Conservation (phyloP, 2,113 vertebrate genomes). For the Synodontis membranacea region DNA sequence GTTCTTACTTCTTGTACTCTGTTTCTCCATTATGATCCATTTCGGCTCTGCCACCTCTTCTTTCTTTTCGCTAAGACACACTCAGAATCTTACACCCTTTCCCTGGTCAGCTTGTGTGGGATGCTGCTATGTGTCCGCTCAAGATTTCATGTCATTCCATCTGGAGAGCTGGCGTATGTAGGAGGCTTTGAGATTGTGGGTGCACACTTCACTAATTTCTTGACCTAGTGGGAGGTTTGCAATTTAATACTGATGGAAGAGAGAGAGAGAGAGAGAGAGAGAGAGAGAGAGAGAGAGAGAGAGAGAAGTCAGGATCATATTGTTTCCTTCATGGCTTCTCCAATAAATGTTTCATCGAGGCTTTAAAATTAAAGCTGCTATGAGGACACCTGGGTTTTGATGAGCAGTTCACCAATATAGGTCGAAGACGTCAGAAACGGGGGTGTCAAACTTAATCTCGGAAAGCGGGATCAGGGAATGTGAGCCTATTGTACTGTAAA, state of each 20-base stretch:
- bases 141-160: constrained; percentile 42
- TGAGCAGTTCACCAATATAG: not conserved
- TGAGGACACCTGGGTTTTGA: constrained; percentile 43
- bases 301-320: constrained; percentile 22
- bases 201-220: constrained; percentile 53
- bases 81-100: constrained; percentile 43
- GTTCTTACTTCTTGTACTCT: not conserved
- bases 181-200: constrained; percentile 43
- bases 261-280: not conserved
- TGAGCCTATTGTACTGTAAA: constrained; percentile 2
- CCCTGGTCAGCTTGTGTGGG: constrained; percentile 46
- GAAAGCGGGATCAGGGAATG: constrained; percentile 3
- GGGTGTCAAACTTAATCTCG: constrained; percentile 17
- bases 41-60: constrained; percentile 35
- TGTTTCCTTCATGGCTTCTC: constrained; percentile 33
- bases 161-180: constrained; percentile 49
- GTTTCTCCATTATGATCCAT: constrained; percentile 10
- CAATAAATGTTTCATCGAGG: constrained; percentile 44
- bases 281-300: constrained; percentile 12
- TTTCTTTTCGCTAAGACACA: constrained; percentile 24
- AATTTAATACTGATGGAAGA: constrained; percentile 45
- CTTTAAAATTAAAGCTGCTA: constrained; percentile 35
- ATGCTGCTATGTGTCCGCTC: constrained; percentile 42
- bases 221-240: constrained; percentile 52
- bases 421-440: not conserved